Conservation (phyloP, 2,888 invertebrate genomes). For the Gari tellinella region DNA sequence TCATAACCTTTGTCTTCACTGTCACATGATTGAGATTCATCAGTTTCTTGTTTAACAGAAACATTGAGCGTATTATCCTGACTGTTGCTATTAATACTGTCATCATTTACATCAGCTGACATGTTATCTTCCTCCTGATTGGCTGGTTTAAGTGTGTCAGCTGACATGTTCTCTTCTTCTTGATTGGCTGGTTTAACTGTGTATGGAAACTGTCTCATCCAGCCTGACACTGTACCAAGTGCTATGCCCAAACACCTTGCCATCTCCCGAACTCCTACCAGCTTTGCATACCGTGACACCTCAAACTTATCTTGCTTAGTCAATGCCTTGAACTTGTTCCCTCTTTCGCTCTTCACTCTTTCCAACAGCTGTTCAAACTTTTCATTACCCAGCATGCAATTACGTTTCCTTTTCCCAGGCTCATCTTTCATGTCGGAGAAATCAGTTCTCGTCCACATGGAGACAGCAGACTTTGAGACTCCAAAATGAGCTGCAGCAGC, state of each 20-base stretch:
- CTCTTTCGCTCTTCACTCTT: slow-evolving; percentile 35
- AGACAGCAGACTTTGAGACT: slow-evolving; percentile 58
- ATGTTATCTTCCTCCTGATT: slow-evolving; percentile 4
- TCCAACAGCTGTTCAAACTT: slow-evolving; percentile 46
- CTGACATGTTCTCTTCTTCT: neutral
- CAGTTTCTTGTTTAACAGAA: too few relatives aligned
- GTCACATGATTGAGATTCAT: too few relatives aligned
- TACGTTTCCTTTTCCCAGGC: slow-evolving; percentile 19
- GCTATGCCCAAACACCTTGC: slow-evolving; percentile 51
- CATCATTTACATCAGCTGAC: too few relatives aligned
- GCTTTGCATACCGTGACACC: slow-evolving; percentile 51
- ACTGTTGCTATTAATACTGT: too few relatives aligned
- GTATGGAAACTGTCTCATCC: slow-evolving; percentile 64
- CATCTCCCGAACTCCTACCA: slow-evolving; percentile 59
- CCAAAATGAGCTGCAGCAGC: slow-evolving; percentile 44
- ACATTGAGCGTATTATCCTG: too few relatives aligned
- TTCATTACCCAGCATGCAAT: slow-evolving; percentile 56
- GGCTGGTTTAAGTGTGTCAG: slow-evolving; percentile 29
- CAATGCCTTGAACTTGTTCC: slow-evolving; percentile 46
- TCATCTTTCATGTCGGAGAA: slow-evolving; percentile 45
- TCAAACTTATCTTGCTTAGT: slow-evolving; percentile 52
- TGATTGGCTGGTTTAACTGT: slow-evolving; percentile 25
- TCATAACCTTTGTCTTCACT: too few relatives aligned
- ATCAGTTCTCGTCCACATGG: slow-evolving; percentile 55
- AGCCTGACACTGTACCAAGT: slow-evolving; percentile 56